Conservation (phyloP, 2,888 invertebrate genomes). For the Chymomyza caudatula region DNA sequence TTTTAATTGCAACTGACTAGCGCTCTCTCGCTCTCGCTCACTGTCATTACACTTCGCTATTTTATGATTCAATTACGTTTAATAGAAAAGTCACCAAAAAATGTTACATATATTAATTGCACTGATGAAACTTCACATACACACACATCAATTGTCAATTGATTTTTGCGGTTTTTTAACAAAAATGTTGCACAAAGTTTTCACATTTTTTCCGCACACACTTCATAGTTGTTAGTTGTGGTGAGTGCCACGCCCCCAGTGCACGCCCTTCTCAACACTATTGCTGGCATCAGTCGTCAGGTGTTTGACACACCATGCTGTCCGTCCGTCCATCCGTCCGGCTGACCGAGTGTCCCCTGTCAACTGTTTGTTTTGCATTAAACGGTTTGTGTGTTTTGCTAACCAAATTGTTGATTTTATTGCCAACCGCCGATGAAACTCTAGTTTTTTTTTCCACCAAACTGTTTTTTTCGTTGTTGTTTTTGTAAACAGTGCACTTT, state of each 20-base stretch:
- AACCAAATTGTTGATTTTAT: slow-evolving; percentile 73
- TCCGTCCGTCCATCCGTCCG: background rate
- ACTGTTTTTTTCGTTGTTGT: background rate
- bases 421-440: slow-evolving; percentile 27
- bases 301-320: background rate
- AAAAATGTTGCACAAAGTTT: slow-evolving; percentile 69
- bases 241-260: slow-evolving; percentile 40
- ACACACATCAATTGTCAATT: slow-evolving; percentile 67
- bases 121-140: slow-evolving; percentile 3
- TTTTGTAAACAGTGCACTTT: too few species aligned
- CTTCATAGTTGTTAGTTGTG: background rate
- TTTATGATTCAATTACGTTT: slow-evolving; percentile 63
- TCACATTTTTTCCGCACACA: slow-evolving; percentile 25
- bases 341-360: background rate
- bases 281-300: slow-evolving; percentile 7
- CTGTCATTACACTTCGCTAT: background rate
- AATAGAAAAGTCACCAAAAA: slow-evolving; percentile 55
- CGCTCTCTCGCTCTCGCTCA: background rate
- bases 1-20: background rate
- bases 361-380: slow-evolving; percentile 60
- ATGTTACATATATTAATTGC: slow-evolving; percentile 50
- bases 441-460: background rate
- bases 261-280: slow-evolving; percentile 58
- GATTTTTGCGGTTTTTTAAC: slow-evolving; percentile 73
- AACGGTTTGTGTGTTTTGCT: slow-evolving; percentile 64